Evolutionary conservation across 2,113 vertebrate species (phyloP).

Genomic region (Dromaius novaehollandiae): DNA sequence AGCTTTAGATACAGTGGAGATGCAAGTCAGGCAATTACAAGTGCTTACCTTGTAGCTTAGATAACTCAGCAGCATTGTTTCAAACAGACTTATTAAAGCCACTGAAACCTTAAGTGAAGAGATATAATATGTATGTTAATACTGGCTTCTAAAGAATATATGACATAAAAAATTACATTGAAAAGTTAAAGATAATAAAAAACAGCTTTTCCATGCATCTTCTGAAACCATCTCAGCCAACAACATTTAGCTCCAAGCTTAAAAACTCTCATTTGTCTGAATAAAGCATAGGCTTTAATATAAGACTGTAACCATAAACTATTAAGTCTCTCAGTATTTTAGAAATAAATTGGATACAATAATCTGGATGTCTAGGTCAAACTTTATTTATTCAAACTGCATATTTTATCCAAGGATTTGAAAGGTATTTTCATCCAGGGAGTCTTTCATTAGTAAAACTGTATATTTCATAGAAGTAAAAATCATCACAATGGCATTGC

Average conservation of each 20-base stretch:
- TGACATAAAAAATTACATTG: not conserved
- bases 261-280: not conserved
- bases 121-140: not conserved
- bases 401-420: not conserved
- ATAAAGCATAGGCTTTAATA: not conserved
- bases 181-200: not conserved
- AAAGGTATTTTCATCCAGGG: not conserved
- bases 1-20: not conserved
- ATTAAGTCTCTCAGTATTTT: not conserved
- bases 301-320: not conserved
- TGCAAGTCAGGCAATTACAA: not conserved
- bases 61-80: slow-evolving; percentile 84
- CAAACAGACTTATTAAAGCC: slow-evolving; percentile 85
- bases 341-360: not conserved
- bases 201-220: not conserved
- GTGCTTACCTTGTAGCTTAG: slow-evolving; percentile 84
- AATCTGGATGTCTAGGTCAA: not conserved
- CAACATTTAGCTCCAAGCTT: not conserved
- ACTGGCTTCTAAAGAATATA: not conserved
- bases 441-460: not conserved
- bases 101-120: slow-evolving; percentile 78
- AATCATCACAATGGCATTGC: not conserved
- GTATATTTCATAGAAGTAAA: not conserved
- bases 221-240: not conserved
- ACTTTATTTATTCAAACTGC: not conserved